phyloP scores from a whole-genome alignment of 1,140 invertebrate genomes.

The Colletes gigas region DNA sequence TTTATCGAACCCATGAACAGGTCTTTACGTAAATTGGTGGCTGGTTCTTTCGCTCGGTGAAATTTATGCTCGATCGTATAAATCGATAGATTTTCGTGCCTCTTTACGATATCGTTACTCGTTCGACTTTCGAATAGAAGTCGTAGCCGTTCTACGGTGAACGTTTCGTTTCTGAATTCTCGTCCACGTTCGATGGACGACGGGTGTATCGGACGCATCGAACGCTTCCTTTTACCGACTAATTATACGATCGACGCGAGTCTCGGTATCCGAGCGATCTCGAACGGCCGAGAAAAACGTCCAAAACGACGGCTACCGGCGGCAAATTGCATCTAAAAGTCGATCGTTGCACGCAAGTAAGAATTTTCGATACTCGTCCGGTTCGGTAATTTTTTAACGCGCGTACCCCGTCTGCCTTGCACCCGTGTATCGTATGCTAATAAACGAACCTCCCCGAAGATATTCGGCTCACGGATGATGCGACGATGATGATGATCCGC shows the following conservation, averaged over 20 bases:
- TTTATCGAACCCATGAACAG: neutral
- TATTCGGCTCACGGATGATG: conserved; percentile 79
- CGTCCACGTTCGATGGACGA: neutral
- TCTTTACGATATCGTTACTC: neutral
- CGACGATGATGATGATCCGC: conserved; percentile 81
- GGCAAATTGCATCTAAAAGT: conserved; percentile 51
- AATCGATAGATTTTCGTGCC: neutral
- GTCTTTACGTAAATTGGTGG: neutral
- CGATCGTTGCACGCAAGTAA: conserved; percentile 45
- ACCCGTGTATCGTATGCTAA: conserved; percentile 46
- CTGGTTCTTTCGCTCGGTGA: neutral
- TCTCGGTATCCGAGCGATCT: conserved; percentile 29
- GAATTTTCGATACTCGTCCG: conserved; percentile 47
- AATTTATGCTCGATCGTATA: too few species aligned
- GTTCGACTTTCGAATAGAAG: neutral
- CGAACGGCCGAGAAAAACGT: neutral
- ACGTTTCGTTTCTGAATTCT: neutral
- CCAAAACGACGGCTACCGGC: neutral
- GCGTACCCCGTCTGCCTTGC: conserved; percentile 34
- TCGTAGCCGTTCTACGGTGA: neutral
- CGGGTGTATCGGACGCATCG: neutral
- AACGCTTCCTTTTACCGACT: conserved; percentile 22
- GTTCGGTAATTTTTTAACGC: conserved; percentile 59
- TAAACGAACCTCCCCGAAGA: conserved; percentile 53
- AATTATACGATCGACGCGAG: conserved; percentile 46